phyloP scores from a whole-genome alignment of 2,797 vertebrate genomes.

The Limnodromus scolopaceus region DNA sequence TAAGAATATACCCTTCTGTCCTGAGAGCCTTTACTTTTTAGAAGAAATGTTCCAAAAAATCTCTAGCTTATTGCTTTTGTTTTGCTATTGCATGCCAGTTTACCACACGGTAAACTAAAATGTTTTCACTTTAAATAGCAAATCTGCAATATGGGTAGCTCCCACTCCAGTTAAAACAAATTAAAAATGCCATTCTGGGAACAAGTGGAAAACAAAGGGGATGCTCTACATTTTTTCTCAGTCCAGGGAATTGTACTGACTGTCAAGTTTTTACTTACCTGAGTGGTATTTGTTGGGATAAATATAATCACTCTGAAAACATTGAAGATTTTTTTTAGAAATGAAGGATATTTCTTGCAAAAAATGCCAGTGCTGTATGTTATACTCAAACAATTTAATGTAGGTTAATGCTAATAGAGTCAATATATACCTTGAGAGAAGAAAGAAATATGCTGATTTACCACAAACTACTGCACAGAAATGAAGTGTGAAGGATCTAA shows the following conservation, averaged over 20 bases:
- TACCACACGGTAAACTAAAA: background rate
- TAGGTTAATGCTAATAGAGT: background rate
- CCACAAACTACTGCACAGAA: background rate
- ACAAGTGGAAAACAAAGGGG: background rate
- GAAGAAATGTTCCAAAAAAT: accelerated
- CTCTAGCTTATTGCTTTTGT: background rate
- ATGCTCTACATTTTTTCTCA: background rate
- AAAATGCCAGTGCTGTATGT: background rate
- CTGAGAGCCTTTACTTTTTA: background rate
- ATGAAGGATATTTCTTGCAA: background rate
- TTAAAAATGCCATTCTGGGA: background rate
- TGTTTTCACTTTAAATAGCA: background rate
- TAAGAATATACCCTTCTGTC: background rate
- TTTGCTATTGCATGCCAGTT: background rate
- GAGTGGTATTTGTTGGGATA: background rate
- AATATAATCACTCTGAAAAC: background rate
- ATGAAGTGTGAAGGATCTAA: background rate
- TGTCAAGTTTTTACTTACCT: background rate
- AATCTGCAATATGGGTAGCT: background rate
- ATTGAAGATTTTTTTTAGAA: background rate
- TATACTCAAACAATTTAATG: background rate
- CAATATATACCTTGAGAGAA: background rate
- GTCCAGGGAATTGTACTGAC: background rate
- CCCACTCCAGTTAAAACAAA: background rate
- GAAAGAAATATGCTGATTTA: background rate